Evolutionary conservation across 2,888 invertebrate species (phyloP).

Genomic region (Sipha maydis): DNA sequence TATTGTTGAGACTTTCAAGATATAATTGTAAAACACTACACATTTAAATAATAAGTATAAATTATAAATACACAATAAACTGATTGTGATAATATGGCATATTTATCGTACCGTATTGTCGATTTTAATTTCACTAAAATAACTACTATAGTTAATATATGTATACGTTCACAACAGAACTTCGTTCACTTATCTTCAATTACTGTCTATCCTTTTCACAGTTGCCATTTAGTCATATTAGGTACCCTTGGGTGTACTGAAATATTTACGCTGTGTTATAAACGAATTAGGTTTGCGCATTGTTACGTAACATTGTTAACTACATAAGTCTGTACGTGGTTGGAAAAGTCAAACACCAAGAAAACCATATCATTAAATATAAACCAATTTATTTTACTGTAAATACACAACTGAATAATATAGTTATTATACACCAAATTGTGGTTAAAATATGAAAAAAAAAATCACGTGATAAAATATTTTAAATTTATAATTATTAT

Average conservation of each 20-base stretch:
- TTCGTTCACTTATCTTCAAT: conserved; percentile 19
- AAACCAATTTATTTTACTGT: neutral
- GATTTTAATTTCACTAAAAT: neutral
- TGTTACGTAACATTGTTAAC: neutral
- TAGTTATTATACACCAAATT: neutral
- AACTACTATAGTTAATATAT: neutral
- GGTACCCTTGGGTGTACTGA: neutral
- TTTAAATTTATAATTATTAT: too few species aligned
- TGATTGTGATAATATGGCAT: neutral
- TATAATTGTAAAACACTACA: neutral
- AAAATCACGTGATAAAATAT: neutral
- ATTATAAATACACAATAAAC: neutral
- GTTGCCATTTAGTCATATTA: neutral
- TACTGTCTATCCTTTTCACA: conserved; percentile 39
- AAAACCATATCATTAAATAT: neutral
- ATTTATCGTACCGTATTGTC: neutral
- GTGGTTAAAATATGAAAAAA: neutral
- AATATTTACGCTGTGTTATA: neutral
- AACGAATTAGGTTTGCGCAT: conserved; percentile 20
- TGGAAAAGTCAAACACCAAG: neutral
- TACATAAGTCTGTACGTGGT: neutral
- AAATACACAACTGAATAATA: neutral
- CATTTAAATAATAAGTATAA: neutral
- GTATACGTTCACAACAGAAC: neutral
- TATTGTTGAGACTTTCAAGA: too few species aligned